Evolutionary conservation across 2,888 invertebrate genomes (phyloP).

Genomic region (Callosobruchus maculatus): DNA sequence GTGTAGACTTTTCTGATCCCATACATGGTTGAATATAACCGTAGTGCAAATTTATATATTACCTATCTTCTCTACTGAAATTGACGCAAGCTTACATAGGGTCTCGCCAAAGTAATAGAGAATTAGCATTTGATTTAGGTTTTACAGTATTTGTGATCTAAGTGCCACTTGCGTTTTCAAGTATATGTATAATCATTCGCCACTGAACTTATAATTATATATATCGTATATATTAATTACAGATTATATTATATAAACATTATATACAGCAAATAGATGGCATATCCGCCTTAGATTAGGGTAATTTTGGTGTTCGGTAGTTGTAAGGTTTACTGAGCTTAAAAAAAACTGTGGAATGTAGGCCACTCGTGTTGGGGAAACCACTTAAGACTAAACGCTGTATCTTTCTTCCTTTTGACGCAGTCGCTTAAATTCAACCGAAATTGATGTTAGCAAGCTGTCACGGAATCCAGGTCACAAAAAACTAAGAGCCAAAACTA

Average conservation of each 20-base stretch:
- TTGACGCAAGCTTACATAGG: not conserved
- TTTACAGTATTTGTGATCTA: slow-evolving; percentile 74
- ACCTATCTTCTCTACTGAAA: no score
- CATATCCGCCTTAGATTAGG: slow-evolving; percentile 46
- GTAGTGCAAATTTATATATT: no score
- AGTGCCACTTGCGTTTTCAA: slow-evolving; percentile 75
- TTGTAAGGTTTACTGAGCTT: slow-evolving; percentile 43
- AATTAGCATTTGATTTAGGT: slow-evolving; percentile 53
- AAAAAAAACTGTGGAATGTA: slow-evolving; percentile 23
- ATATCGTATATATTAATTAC: slow-evolving; percentile 45
- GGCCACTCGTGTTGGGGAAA: slow-evolving; percentile 14
- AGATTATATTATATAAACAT: slow-evolving; percentile 45
- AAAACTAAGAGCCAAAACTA: no score
- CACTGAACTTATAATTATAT: slow-evolving; percentile 49
- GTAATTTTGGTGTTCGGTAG: slow-evolving; percentile 49
- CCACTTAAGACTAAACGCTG: slow-evolving; percentile 7
- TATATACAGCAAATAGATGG: slow-evolving; percentile 42
- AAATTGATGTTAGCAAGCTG: slow-evolving; percentile 3
- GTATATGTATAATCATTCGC: slow-evolving; percentile 48
- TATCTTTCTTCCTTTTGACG: slow-evolving; percentile 11
- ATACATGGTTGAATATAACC: not conserved
- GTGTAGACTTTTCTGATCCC: no score
- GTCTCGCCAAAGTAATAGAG: slow-evolving; percentile 4
- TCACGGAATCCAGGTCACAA: not conserved
- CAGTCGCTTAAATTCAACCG: slow-evolving; percentile 16